Percentiles rank a stretch among this genome's conserved stretches.
phyloP scores from a whole-genome alignment of 1,140 invertebrate species.

The Plectus sambesii region DNA sequence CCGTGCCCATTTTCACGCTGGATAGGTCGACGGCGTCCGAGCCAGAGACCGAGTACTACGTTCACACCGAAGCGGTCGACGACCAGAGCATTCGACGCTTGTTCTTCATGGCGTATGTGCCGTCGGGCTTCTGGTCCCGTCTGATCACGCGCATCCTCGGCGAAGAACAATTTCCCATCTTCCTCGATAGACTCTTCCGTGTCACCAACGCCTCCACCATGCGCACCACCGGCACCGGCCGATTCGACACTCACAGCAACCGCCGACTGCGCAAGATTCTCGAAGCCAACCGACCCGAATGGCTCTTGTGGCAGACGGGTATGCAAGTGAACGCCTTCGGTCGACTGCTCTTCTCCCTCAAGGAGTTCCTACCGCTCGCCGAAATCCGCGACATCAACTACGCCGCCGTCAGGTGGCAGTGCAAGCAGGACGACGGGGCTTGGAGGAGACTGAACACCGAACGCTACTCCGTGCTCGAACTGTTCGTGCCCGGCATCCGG shows the following conservation, averaged over 20 bases:
- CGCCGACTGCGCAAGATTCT: conserved; percentile 48
- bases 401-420: conserved; percentile 13
- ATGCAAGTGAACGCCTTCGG: conserved; percentile 70
- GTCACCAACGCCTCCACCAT: neutral
- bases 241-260: conserved; percentile 53
- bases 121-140: conserved; percentile 92
- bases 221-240: conserved; percentile 46
- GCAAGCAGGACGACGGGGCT: conserved; percentile 20
- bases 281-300: conserved; percentile 56
- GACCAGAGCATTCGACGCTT: conserved; percentile 43
- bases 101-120: conserved; percentile 78
- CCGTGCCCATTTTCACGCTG: conserved; percentile 3
- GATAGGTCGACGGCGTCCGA: neutral
- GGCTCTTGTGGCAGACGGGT: conserved; percentile 90
- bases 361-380: conserved; percentile 61
- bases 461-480: conserved; percentile 70
- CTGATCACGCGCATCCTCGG: conserved; percentile 79
- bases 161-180: conserved; percentile 68
- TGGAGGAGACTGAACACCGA: conserved; percentile 58
- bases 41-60: neutral
- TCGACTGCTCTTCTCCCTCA: conserved; percentile 65
- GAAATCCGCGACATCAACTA: conserved; percentile 42
- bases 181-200: conserved; percentile 56
- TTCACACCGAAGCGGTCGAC: neutral
- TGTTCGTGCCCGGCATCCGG: conserved; percentile 60